Evolutionary conservation across 2,797 vertebrate species (phyloP).

Genomic region (Zalophus californianus): DNA sequence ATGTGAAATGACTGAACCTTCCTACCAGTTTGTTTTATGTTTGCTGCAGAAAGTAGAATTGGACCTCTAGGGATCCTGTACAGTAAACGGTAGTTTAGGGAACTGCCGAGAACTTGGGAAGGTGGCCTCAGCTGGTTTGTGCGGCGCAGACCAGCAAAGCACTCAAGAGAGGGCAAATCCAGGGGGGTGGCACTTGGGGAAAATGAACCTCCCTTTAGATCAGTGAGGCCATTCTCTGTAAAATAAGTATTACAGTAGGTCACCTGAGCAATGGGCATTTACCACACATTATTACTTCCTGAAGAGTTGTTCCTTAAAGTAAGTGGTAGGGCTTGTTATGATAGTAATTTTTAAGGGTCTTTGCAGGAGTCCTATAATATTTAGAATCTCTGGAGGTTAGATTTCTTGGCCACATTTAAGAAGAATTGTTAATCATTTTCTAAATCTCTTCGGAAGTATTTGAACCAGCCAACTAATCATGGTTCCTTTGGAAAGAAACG

Average conservation of each 20-base stretch:
- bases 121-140: conserved; percentile 27
- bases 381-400: conserved; percentile 41
- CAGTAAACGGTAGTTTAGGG: conserved; percentile 64
- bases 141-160: neutral
- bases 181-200: neutral
- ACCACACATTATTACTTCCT: neutral
- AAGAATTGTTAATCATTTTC: conserved; percentile 56
- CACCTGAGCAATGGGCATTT: neutral
- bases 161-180: neutral
- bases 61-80: conserved; percentile 48
- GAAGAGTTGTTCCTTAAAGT: neutral
- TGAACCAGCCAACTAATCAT: conserved; percentile 19
- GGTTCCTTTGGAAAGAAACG: conserved; percentile 62
- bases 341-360: conserved; percentile 11
- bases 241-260: neutral
- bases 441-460: conserved; percentile 45
- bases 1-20: conserved; percentile 44
- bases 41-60: conserved; percentile 69
- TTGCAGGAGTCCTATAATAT: neutral
- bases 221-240: conserved; percentile 12
- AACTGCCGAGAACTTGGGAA: conserved; percentile 53
- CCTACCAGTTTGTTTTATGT: conserved; percentile 54
- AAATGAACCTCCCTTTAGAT: neutral
- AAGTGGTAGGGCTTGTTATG: neutral
- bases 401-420: neutral